Evolutionary conservation across 2,888 invertebrate species (phyloP), one percentile per base, ranked within the genome.

Genomic region (Heterodera filipjevi): DNA sequence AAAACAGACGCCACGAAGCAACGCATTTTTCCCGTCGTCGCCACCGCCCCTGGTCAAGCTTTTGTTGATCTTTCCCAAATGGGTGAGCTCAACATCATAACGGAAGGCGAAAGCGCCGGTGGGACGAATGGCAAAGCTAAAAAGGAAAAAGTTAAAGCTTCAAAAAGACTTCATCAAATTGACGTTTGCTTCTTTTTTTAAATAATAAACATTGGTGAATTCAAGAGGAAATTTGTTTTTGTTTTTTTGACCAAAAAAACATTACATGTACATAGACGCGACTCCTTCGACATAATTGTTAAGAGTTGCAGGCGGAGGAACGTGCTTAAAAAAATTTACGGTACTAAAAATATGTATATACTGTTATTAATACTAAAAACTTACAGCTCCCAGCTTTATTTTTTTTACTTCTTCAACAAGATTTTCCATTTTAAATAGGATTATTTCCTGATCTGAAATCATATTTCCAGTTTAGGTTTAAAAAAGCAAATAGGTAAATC

Each of bases 71-170:
- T 14, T 22, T 33, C 33, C 33, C 30, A 71, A 32, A 8, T 77
- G 77, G 1, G 66, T 71, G 12, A 76, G 19, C n/a, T 76, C 76
- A 2, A 76, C 76, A 8, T 76, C 76, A 19, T 77, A 77, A 10
- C 76, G 71, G 59, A 76, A 77, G 5, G 76, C 74, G 30, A 49
- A 59, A 2, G 74, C 53, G 30, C 44, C 76, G 32, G 64, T 64
- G 27, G 75, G 75, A 3, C 68, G 39, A 3, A 64, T 68, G 30
- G n/a, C 75, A 27, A 75, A 75, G 8, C 75, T 75, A 32, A 32
- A 75, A 22, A 53, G 6, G 53, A 6, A 49, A 49, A 49, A 49
- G 2, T 49, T 49, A 49, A 19, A 12, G 19, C 6, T 3, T 12
- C 14, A 12, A 49, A 49, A 49, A 12, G 16, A 12, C 16, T 33